Evolutionary conservation across 2,113 vertebrate species (phyloP), one percentile per base, ranked within the genome.

Genomic region (Neodontobutis hainanensis): DNA sequence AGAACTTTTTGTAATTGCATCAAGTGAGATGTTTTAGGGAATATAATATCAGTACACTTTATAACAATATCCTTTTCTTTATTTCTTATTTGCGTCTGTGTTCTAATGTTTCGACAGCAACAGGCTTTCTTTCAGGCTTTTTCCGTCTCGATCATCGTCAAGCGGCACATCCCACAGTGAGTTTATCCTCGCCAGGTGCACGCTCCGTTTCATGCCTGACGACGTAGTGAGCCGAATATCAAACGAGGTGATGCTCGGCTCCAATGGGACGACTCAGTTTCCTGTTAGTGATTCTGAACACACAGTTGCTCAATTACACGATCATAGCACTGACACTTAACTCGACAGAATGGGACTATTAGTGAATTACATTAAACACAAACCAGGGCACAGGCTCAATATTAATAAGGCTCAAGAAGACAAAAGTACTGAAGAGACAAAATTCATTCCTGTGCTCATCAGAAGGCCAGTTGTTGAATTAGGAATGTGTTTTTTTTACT

Each of bases 301-400:
- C 40, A 0, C 2, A 8, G 27, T 1, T 4, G 71, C 81, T 73
- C 69, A 81, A 71, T 77, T 82, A 75, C 51, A 71, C 62, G 68
- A 85, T 88, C 75, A 79, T 70, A 81, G 77, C 74, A 84, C 87
- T 80, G 82, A 85, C 82, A 78, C 86, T 89, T 79, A 82, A 69
- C 77, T 72, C 8, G 50, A 80, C 68, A 70, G 68, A 78, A 82
- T 68, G 73, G 65, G 61, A 68, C 69, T 86, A 88, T 87, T 88
- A 81, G 78, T 11, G 40, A 73, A 80, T 71, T 78, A 47, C 57
- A 84, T 80, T 64, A 67, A 81, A 81, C 75, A 77, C 75, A 84
- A 79, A 82, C 59, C 76, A 56, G 64, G 57, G 38, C 46, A 36
- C 38, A 60, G 65, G 63, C 70, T 76, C 75, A 79, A 80, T 63